phyloP scores from a whole-genome alignment of 2,888 invertebrate species.

The Idaea straminata region DNA sequence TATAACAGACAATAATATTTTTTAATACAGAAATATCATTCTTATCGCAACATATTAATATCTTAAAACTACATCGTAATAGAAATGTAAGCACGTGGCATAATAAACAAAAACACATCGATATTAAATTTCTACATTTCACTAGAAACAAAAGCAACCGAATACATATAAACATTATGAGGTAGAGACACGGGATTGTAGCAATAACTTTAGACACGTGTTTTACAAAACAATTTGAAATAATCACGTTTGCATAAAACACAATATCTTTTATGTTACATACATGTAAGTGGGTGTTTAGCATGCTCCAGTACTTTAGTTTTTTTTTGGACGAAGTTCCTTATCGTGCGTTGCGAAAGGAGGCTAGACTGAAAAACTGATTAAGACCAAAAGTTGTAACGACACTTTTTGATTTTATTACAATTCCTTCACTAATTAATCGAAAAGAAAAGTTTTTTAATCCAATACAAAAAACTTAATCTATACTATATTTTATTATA shows the following conservation, averaged over 20 bases:
- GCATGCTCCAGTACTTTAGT: too few species aligned
- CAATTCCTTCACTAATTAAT: too few species aligned
- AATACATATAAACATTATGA: not conserved
- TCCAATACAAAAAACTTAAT: too few species aligned
- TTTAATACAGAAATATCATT: not conserved
- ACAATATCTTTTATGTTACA: not conserved
- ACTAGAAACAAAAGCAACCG: not conserved
- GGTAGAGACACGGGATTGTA: not conserved
- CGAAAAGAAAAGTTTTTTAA: too few species aligned
- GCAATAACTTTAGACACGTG: not conserved
- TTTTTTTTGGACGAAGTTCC: too few species aligned
- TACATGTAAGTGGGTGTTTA: too few species aligned
- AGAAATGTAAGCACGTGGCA: not conserved
- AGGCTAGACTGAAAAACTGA: too few species aligned
- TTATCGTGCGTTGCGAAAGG: too few species aligned
- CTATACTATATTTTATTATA: too few species aligned
- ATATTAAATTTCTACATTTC: constrained; percentile 2
- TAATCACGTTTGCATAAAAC: not conserved
- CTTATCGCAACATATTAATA: not conserved
- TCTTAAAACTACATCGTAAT: not conserved
- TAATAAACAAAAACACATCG: not conserved
- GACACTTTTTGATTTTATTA: too few species aligned
- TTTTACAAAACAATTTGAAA: not conserved
- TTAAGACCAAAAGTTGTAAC: too few species aligned
- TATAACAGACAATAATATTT: too few species aligned